Evolutionary conservation across 2,797 vertebrate genomes (phyloP), one percentile per base, ranked within the genome.

Genomic region (Gadopsis marmoratus): DNA sequence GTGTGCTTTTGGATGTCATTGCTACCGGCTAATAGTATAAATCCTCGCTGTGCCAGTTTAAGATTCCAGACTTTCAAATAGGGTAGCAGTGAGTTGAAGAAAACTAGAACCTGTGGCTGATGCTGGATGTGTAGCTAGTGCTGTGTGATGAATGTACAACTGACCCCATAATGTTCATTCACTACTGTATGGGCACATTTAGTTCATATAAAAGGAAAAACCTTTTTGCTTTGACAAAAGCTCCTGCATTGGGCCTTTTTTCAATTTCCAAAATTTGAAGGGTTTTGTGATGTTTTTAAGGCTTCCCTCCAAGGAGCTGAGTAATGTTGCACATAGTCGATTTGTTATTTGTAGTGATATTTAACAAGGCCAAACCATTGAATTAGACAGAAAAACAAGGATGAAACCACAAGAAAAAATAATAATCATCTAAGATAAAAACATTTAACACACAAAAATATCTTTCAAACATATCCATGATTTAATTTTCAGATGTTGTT

Each of bases 1-100:
- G 91, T 89, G 92, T 90, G 91, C 88, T 87, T 89, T 89, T 91
- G 90, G 84, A 91, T 93, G 92, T 92, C 90, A 84, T 65, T 91
- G 79, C 90, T 83, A 90, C 81, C 59, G 71, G 89, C 89, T 91
- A 85, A 86, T 85, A 61, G 85, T 79, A 90, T 90, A 92, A 92
- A 91, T 90, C 86, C 90, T 89, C 35, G 39, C 82, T 78, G 78
- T 86, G 89, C 87, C 88, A 91, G 75, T 85, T 85, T 77, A 78
- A 76, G 79, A 86, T 74, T 88, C 86, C 76, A 89, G 82, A 79
- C 85, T 75, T 78, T 81, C 59, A 82, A 83, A 67, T 48, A 50
- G 56, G 39, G 70, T 41, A 29, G 64, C 35, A 74, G 61, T 71
- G 82, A 81, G 71, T 16, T 59, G 59, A 79, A 71, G 76, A 62